These are phyloP conservation scores for Nannospalax galili DNA, from an alignment of 2,113 vertebrate species.

Conservation along the genomic window DNA sequence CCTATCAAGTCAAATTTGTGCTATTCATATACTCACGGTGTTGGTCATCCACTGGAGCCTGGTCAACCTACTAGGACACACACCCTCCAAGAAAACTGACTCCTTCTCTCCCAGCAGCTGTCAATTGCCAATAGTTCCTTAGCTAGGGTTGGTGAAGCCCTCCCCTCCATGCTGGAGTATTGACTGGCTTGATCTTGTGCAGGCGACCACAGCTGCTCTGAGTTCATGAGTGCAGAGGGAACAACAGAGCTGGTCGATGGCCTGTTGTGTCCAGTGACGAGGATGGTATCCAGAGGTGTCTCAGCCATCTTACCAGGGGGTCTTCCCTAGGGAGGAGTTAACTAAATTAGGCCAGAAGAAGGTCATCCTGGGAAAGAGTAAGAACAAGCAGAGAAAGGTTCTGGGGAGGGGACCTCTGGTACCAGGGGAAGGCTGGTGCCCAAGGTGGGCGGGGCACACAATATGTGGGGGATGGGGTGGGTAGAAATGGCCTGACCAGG, in stretches of 20 bases:
- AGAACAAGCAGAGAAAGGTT: too few species aligned
- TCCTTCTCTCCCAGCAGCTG: background rate
- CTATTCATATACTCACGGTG: background rate
- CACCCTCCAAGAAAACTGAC: background rate
- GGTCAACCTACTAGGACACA: background rate
- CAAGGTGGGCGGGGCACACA: fast-evolving
- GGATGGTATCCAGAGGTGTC: too few species aligned
- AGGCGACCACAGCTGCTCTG: background rate
- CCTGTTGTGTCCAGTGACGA: background rate
- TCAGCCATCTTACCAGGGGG: too few species aligned
- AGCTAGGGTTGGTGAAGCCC: background rate
- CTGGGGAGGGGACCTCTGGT: too few species aligned
- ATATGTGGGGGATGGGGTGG: fast-evolving
- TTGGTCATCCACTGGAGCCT: background rate
- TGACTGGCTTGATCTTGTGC: too few species aligned
- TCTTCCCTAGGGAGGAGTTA: background rate
- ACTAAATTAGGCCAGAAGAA: background rate
- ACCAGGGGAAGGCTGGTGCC: background rate
- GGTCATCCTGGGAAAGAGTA: too few species aligned
- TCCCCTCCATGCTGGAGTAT: background rate
- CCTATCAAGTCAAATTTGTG: background rate
- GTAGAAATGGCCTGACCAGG: fast-evolving
- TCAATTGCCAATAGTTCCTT: background rate
- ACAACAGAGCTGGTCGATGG: background rate
- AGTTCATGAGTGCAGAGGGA: background rate